Conservation (phyloP, 2,113 vertebrate species). For the Nesoenas mayeri region DNA sequence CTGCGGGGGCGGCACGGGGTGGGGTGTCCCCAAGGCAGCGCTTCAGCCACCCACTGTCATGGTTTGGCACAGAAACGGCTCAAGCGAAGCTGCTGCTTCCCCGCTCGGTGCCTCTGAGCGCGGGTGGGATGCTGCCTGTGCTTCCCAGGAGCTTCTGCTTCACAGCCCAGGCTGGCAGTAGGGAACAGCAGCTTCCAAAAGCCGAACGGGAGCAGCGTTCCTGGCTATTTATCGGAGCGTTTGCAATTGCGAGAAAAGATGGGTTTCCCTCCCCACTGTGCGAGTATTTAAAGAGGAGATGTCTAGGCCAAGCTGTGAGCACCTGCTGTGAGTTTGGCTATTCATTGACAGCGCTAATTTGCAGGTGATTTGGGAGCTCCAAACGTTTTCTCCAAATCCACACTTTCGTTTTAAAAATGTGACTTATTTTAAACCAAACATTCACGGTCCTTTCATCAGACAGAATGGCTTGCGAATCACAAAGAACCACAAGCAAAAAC, state of each 20-base stretch:
- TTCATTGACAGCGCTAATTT: background rate
- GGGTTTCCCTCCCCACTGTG: rapidly evolving
- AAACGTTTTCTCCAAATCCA: background rate
- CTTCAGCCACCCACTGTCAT: background rate
- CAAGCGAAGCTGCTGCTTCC: rapidly evolving
- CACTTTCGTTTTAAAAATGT: rapidly evolving
- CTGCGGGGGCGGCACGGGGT: background rate
- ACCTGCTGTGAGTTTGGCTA: rapidly evolving
- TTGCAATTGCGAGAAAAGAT: background rate
- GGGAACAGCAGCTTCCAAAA: background rate
- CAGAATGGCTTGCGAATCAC: background rate
- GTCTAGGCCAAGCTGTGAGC: background rate
- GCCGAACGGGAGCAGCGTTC: rapidly evolving
- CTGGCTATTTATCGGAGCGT: rapidly evolving
- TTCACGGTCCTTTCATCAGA: background rate
- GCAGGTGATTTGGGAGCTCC: background rate
- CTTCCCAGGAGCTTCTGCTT: background rate
- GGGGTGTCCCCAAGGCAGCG: background rate
- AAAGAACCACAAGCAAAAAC: background rate
- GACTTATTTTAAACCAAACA: background rate
- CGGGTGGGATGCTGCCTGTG: background rate
- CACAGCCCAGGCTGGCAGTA: background rate
- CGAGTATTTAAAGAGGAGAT: background rate
- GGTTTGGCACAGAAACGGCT: background rate
- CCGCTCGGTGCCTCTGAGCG: rapidly evolving